A percentile compares a stretch with the other conserved stretches of the same genome.
phyloP scores from a whole-genome alignment of 2,797 vertebrate species.

The Graptemys geographica region DNA sequence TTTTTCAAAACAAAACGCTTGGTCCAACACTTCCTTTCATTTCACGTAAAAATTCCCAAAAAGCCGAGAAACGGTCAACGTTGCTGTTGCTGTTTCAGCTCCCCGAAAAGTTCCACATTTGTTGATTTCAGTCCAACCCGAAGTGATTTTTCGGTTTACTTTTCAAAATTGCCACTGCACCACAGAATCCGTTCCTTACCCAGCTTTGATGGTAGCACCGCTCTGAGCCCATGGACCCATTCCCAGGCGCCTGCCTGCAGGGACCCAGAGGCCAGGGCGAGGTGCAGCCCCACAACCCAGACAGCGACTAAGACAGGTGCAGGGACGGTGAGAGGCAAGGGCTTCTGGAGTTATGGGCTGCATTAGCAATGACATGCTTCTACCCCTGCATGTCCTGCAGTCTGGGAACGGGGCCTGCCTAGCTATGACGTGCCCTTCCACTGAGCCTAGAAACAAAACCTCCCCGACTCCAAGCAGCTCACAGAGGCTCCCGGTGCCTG shows the following conservation, averaged over 20 bases:
- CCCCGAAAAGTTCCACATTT: not conserved
- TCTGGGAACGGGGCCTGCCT: not conserved
- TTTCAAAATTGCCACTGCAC: not conserved
- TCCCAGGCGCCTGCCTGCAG: not conserved
- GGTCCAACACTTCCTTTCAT: not conserved
- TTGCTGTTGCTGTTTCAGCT: not conserved
- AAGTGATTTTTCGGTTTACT: not conserved
- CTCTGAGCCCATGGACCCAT: not conserved
- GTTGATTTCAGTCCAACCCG: not conserved
- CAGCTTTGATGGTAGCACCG: not conserved
- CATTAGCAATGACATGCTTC: not conserved
- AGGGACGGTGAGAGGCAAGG: not conserved
- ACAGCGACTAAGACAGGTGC: not conserved
- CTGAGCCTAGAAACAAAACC: not conserved
- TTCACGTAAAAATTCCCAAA: too few relatives aligned
- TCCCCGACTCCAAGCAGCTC: not conserved
- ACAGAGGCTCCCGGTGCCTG: constrained; percentile 28
- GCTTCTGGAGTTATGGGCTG: not conserved
- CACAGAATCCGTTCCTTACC: not conserved
- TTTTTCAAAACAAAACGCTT: not conserved
- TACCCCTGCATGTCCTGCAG: not conserved
- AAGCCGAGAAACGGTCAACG: not conserved
- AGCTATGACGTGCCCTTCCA: not conserved
- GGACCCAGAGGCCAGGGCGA: not conserved
- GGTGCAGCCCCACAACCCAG: not conserved